Conservation (phyloP, 2,113 vertebrate genomes). For the Eurystomus gularis region DNA sequence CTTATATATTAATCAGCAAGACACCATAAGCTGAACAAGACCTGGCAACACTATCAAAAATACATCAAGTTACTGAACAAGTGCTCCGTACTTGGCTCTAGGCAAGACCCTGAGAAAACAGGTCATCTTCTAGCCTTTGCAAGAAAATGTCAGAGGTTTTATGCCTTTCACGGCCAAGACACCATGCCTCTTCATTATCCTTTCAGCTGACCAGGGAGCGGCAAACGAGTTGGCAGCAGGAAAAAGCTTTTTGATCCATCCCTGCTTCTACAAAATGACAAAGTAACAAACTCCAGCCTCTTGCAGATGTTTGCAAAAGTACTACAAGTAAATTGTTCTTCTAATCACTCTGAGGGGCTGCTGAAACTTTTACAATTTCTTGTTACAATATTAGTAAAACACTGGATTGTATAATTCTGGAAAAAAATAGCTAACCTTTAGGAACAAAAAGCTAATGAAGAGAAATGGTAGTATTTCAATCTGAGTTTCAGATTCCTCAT, state of each 20-base stretch:
- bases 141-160: not conserved
- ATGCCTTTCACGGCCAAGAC: not conserved
- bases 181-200: not conserved
- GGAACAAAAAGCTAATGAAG: not conserved
- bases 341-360: not conserved
- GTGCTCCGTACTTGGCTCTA: not conserved
- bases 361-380: not conserved
- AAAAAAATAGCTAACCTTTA: not conserved
- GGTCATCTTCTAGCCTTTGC: not conserved
- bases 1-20: not conserved
- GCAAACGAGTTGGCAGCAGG: not conserved
- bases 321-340: not conserved
- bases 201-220: not conserved
- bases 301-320: not conserved
- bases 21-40: not conserved
- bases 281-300: not conserved
- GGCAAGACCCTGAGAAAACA: not conserved
- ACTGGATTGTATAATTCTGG: not conserved
- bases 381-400: rapidly evolving
- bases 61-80: not conserved
- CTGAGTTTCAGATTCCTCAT: not conserved
- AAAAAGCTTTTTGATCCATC: not conserved
- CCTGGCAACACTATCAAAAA: not conserved
- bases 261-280: not conserved
- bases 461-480: not conserved